A percentile compares a stretch with the other conserved stretches of the same genome.
These are phyloP conservation scores for Acanthurus lineatus DNA, from an alignment of 2,797 vertebrate genomes.

Conservation along the genomic window DNA sequence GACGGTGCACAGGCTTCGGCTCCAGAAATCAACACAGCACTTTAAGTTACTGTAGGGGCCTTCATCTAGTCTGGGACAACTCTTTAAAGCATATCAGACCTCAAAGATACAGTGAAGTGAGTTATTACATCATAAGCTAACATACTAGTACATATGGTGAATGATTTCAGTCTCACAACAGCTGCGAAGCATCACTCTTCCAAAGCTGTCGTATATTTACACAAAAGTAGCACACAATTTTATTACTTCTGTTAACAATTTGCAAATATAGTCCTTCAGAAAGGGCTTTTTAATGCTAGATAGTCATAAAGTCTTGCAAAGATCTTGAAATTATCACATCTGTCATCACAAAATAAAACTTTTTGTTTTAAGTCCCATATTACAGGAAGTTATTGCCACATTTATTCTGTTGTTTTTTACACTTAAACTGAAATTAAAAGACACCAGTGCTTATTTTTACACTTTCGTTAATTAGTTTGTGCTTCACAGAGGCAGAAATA, in stretches of 20 bases:
- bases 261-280: neutral
- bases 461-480: neutral
- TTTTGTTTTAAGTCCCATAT: neutral
- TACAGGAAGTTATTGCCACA: neutral
- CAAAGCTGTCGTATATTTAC: neutral
- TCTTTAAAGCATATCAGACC: neutral
- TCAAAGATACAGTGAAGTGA: neutral
- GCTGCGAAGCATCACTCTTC: neutral
- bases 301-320: neutral
- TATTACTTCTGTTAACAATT: conserved; percentile 1
- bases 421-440: neutral
- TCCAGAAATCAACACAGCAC: conserved; percentile 42
- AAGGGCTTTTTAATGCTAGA: neutral
- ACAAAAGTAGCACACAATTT: neutral
- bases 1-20: conserved; percentile 65
- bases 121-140: neutral
- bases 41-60: conserved; percentile 6
- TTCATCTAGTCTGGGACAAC: neutral
- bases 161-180: neutral
- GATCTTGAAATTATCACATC: neutral
- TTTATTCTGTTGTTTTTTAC: neutral
- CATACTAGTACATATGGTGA: neutral
- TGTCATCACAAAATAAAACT: neutral
- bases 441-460: neutral
- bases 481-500: neutral